These are phyloP conservation scores for Stenopsyche tienmushanensis DNA, from an alignment of 1,140 invertebrate genomes.

Conservation along the genomic window DNA sequence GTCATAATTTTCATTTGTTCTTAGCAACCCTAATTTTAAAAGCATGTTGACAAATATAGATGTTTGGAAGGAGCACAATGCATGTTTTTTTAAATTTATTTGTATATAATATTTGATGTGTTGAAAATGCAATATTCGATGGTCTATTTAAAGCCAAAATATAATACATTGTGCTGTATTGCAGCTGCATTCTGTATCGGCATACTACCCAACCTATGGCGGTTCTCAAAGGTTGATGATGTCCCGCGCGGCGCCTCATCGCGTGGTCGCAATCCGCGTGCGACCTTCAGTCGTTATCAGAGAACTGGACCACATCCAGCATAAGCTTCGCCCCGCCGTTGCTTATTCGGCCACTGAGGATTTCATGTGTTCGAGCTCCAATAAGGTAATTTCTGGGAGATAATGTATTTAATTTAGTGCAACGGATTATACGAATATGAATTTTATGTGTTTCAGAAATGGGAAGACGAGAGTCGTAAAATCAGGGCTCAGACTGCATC, in stretches of 20 bases:
- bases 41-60: no score
- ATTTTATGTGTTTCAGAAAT: slow-evolving; percentile 57
- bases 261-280: slow-evolving; percentile 61
- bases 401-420: background rate
- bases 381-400: slow-evolving; percentile 57
- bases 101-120: background rate
- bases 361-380: slow-evolving; percentile 72
- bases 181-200: slow-evolving; percentile 35
- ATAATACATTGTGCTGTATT: background rate
- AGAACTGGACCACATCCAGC: slow-evolving; percentile 71
- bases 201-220: slow-evolving; percentile 44
- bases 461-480: slow-evolving; percentile 75
- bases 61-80: background rate
- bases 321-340: slow-evolving; percentile 61
- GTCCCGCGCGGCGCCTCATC: slow-evolving; percentile 60
- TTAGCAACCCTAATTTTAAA: no score
- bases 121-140: no score
- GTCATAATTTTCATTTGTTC: no score
- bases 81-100: background rate
- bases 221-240: slow-evolving; percentile 60
- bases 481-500: slow-evolving; percentile 75
- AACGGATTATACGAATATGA: background rate
- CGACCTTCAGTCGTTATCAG: slow-evolving; percentile 69
- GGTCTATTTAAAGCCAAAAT: no score
- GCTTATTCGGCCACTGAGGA: slow-evolving; percentile 68